These are phyloP conservation scores for Dexiosoma caninum DNA, from an alignment of 2,888 invertebrate species.

Conservation along the genomic window DNA sequence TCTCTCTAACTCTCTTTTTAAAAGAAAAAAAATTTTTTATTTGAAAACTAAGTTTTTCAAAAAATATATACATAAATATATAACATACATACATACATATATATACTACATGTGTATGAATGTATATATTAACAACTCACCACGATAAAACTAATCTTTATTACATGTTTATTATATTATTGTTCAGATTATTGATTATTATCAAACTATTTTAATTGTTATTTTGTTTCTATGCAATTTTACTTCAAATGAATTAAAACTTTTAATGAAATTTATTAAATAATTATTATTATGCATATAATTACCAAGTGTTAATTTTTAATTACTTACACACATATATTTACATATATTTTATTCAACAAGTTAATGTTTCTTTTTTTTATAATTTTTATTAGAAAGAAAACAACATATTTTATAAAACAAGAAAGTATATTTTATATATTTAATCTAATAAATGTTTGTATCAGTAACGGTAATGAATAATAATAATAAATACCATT, in stretches of 20 bases:
- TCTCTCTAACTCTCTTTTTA: conserved; percentile 65
- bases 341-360: conserved; percentile 61
- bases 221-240: conserved; percentile 58
- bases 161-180: conserved; percentile 40
- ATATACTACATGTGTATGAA: too few relatives aligned
- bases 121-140: conserved; percentile 23
- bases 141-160: conserved; percentile 19
- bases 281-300: conserved; percentile 57
- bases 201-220: conserved; percentile 51
- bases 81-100: too few relatives aligned
- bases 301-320: conserved; percentile 58
- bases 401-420: conserved; percentile 56
- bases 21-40: conserved; percentile 20
- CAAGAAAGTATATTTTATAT: conserved; percentile 51
- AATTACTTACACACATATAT: conserved; percentile 53
- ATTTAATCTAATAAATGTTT: conserved; percentile 62
- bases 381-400: conserved; percentile 28
- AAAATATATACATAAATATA: conserved; percentile 21
- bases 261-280: conserved; percentile 53
- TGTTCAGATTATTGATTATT: conserved; percentile 50
- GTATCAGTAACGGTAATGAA: conserved; percentile 67
- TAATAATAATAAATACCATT: conserved; percentile 61
- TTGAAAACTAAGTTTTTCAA: conserved; percentile 61
- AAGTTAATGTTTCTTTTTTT: conserved; percentile 55
- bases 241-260: conserved; percentile 50